These are phyloP conservation scores for Drosophila serrata DNA, from an alignment of 1,140 invertebrate genomes.

Conservation along the genomic window DNA sequence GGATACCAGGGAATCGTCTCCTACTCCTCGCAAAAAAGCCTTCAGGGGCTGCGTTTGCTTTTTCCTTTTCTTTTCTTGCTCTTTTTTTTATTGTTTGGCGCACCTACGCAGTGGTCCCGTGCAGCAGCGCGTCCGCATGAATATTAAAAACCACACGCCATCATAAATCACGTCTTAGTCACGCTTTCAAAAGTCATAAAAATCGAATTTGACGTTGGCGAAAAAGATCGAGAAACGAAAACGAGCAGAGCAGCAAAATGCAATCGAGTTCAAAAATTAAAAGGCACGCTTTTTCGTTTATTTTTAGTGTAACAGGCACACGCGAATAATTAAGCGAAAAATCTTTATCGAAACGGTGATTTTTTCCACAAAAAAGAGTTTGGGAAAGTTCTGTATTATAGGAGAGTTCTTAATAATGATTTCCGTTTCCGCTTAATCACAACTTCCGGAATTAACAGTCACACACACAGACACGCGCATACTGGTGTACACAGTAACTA, in stretches of 20 bases:
- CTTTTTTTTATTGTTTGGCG: constrained; percentile 81
- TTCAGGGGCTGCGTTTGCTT: constrained; percentile 48
- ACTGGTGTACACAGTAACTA: neutral
- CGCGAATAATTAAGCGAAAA: constrained; percentile 28
- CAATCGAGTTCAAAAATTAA: constrained; percentile 38
- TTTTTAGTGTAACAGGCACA: constrained; percentile 22
- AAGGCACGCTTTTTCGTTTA: constrained; percentile 50
- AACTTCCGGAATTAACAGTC: constrained; percentile 51
- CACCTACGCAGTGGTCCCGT: constrained; percentile 75
- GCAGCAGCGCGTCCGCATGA: constrained; percentile 76
- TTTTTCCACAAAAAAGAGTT: neutral
- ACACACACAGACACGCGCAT: constrained; percentile 7
- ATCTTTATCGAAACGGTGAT: constrained; percentile 5
- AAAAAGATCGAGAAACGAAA: constrained; percentile 38
- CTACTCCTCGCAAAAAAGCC: constrained; percentile 25
- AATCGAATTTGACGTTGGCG: constrained; percentile 83
- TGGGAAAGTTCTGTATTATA: too few species aligned
- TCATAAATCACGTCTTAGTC: constrained; percentile 85
- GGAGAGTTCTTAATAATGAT: constrained; percentile 6
- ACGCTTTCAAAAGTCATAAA: constrained; percentile 85
- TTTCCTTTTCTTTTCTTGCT: constrained; percentile 16
- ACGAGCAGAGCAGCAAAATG: constrained; percentile 35
- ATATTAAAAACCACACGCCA: constrained; percentile 85
- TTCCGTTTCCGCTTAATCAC: constrained; percentile 12
- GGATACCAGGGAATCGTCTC: constrained; percentile 55